Percentiles rank a stretch among this genome's conserved stretches.
phyloP scores from a whole-genome alignment of 2,888 invertebrate species.

The Aromia moschata region DNA sequence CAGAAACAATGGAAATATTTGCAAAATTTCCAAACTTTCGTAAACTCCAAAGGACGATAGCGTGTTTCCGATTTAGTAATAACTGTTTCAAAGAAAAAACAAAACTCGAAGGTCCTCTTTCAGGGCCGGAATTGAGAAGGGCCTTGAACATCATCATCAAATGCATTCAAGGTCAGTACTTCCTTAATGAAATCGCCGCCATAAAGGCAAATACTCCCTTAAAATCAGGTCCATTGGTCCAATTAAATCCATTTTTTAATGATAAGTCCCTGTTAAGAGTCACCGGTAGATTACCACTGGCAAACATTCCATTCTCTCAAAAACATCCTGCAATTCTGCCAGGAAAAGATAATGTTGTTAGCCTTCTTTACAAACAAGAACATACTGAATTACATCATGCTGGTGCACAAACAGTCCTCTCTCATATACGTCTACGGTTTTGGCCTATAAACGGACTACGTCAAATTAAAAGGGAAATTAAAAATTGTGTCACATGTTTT shows the following conservation, averaged over 20 bases:
- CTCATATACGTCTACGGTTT: not conserved
- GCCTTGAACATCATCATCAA: not conserved
- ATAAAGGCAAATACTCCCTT: not conserved
- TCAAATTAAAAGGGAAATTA: not conserved
- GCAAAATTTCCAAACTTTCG: not conserved
- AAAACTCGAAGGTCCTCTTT: not conserved
- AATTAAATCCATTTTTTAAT: not conserved
- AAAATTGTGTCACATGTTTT: conserved; percentile 1
- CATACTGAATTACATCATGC: not conserved
- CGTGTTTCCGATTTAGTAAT: not conserved
- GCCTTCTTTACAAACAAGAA: not conserved
- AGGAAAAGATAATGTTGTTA: not conserved
- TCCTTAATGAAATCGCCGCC: not conserved
- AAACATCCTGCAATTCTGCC: not conserved
- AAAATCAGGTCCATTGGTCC: not conserved
- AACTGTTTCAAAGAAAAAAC: not conserved
- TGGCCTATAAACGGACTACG: too few relatives aligned
- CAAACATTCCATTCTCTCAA: not conserved
- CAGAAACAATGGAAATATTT: not conserved
- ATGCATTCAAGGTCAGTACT: not conserved
- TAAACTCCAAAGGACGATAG: not conserved
- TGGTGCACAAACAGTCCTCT: not conserved
- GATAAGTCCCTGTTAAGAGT: not conserved
- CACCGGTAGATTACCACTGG: not conserved
- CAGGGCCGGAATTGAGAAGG: not conserved